Percentiles rank a stretch among this genome's conserved stretches.
Evolutionary conservation across 1,140 invertebrate species (phyloP).

Genomic region (Drosophila lowei): DNA sequence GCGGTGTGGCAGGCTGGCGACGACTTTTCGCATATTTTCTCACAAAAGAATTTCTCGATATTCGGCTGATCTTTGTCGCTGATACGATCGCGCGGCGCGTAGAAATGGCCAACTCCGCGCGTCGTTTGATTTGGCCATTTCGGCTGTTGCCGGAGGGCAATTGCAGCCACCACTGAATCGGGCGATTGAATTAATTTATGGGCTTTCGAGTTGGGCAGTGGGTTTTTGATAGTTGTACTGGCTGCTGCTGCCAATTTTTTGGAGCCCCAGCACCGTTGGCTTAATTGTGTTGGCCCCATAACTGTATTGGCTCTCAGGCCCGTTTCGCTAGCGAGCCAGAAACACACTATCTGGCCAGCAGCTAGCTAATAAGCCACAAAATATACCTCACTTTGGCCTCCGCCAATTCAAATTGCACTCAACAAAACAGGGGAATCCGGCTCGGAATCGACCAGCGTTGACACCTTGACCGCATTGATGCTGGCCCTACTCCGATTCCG

Average conservation of each 20-base stretch:
- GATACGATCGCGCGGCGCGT: conserved; percentile 17
- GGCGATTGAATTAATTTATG: conserved; percentile 76
- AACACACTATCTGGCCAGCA: conserved; percentile 29
- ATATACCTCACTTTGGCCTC: background rate
- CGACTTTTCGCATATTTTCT: conserved; percentile 73
- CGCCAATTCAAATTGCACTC: conserved; percentile 36
- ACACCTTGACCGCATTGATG: conserved; percentile 74
- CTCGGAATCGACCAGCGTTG: conserved; percentile 27
- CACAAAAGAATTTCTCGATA: conserved; percentile 73
- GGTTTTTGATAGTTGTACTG: conserved; percentile 44
- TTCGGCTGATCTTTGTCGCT: conserved; percentile 15
- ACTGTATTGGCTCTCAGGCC: conserved; percentile 25
- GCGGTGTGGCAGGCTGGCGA: conserved; percentile 1
- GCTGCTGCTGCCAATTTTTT: conserved; percentile 26
- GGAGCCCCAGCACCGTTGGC: background rate
- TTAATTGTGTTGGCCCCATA: conserved; percentile 39
- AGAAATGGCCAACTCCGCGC: conserved; percentile 17
- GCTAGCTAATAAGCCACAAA: conserved; percentile 48
- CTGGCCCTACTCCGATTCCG: conserved; percentile 19
- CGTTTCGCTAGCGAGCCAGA: conserved; percentile 19
- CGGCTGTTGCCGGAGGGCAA: conserved; percentile 51
- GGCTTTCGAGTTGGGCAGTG: conserved; percentile 43
- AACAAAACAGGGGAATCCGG: conserved; percentile 8
- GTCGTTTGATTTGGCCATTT: conserved; percentile 51
- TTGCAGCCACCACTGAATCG: conserved; percentile 48